A percentile compares a stretch with the other conserved stretches of the same genome.
phyloP scores from a whole-genome alignment of 2,888 invertebrate genomes.

The Cephalotes varians region DNA sequence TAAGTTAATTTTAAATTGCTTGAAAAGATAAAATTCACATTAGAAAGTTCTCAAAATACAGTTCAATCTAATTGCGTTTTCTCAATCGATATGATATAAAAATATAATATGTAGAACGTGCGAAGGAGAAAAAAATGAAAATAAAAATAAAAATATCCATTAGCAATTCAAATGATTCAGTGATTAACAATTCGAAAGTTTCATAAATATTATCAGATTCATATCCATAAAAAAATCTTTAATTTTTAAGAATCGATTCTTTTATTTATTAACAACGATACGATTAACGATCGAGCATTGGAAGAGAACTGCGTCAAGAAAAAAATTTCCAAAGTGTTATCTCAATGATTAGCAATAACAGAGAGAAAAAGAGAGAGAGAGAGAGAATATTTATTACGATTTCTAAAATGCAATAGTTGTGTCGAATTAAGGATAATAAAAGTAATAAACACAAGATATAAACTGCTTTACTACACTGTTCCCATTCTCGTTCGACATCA shows the following conservation, averaged over 20 bases:
- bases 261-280: background rate
- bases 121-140: background rate
- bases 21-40: conserved; percentile 18
- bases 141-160: conserved; percentile 6
- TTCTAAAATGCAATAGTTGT: conserved; percentile 10
- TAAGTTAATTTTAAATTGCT: conserved; percentile 33
- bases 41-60: conserved; percentile 1
- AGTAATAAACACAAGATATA: conserved; percentile 31
- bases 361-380: background rate
- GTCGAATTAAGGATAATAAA: conserved; percentile 27
- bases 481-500: conserved; percentile 26
- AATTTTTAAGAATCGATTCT: background rate
- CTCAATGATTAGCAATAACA: background rate
- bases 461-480: conserved; percentile 40
- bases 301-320: background rate
- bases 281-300: background rate
- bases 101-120: conserved; percentile 15
- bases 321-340: conserved; percentile 20
- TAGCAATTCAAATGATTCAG: background rate
- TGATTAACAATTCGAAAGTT: background rate
- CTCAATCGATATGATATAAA: conserved; percentile 12
- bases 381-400: background rate
- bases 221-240: background rate
- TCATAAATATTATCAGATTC: background rate
- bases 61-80: conserved; percentile 5